Evolutionary conservation across 64 coral and sea anemone genomes (phyloP), one percentile per base, ranked within the genome.

Genomic region (Trachythela sp.): DNA sequence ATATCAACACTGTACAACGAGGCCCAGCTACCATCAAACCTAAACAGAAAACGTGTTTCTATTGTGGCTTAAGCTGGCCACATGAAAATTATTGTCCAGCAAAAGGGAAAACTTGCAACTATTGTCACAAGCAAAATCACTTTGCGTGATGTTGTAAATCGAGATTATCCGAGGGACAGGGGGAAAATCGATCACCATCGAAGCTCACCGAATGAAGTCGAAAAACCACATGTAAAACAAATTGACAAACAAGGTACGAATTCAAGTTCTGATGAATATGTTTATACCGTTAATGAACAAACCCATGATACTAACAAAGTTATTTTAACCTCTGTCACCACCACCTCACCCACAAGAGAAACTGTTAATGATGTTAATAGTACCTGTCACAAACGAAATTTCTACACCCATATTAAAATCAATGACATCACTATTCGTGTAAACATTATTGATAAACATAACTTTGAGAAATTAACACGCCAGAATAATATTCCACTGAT

Each of bases 361-460:
- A 52, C 49, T 52, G 49, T 52, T 8, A 52, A 52, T 8, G 49
- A 52, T 8, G 49, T 52, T 8, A 52, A 52, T 52, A 52, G 49
- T 52, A 20, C 20, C 1, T 11, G 49, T 52, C 49, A 52, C 13
- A 52, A 52, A 52, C 49, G 49, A 52, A 52, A 52, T 52, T 52
- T 52, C 49, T 72, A 72, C 26, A 72, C 68, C n/a, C 68, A 72
- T n/a, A 29, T 72, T 72, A 72, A 72, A 72, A 72, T 72, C 33
- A 27, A 72, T 72, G 68, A 72, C 68, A 72, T 4, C n/a, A 72
- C 24, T 31, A 26, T 72, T 72, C 33, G 68, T 72, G 68, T 72
- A 27, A 72, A 72, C 9, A 72, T 72, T 26, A 35, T 72, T 72
- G 68, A 72, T 9, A 72, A 72, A 2, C 14, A 72, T 31, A 31